Base-by-base conservation (phyloP, 2,797 vertebrate species). In the Sebastes kiyomatsui region DNA sequence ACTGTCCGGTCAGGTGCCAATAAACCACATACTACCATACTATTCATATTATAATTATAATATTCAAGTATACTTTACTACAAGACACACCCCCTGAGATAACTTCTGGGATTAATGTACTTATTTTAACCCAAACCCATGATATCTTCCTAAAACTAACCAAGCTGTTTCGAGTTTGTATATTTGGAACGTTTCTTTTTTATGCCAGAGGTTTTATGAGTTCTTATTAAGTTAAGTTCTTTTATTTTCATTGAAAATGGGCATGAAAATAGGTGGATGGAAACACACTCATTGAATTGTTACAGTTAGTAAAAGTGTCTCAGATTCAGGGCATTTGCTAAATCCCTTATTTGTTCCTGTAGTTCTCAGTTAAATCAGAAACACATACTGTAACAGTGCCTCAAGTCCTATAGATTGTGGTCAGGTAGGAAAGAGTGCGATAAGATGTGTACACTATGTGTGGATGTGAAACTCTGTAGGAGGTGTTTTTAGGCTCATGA, bases 401-500 rank as follows among this genome's bases (percentile, higher is more conserved):
- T 81, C 32, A 16, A n/a, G 20, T 33, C 5, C 4, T 46, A 28
- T 46, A 42, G 67, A 70, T 38, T 60, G 60, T 55, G 56, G 66
- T 81, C 35, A 70, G 62, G 30, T 54, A 72, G 61, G 33, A 72
- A 67, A 66, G 22, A 28, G 35, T 61, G 54, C 10, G 64, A 71
- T 66, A 56, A 28, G 16, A 74, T 25, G 55, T 64, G 16, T 35
- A 27, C 56, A 75, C 23, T 78, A 67, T 56, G 83, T 81, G 81
- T 75, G 42, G 64, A 82, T 75, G 61, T 67, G 75, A 84, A 80
- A 66, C 32, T 30, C 52, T 82, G 88, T 72, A 66, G 80, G 85
- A 89, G 83, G 80, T 87, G 85, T 80, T 73, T 82, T 67, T 4
- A 77, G 68, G 73, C 67, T 65, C 81, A 80, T 58, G 71, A 6